These are phyloP conservation scores for Drosophila kanekoi DNA, from an alignment of 2,888 invertebrate species.

Conservation along the genomic window DNA sequence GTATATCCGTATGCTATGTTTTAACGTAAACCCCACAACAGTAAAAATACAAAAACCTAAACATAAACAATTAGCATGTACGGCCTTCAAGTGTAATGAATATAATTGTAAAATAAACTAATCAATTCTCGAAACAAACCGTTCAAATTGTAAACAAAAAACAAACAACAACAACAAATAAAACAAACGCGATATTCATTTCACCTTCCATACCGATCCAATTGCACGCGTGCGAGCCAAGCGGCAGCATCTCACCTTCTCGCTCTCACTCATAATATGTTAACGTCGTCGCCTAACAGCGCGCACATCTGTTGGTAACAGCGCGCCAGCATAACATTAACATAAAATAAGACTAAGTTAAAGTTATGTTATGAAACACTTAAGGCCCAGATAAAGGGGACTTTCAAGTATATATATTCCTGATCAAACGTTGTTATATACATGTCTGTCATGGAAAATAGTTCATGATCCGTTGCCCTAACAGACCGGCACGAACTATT, in stretches of 20 bases:
- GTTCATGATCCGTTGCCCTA: too few species aligned
- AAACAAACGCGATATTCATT: slow-evolving; percentile 4
- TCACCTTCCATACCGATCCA: neutral
- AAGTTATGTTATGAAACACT: too few species aligned
- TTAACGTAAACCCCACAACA: slow-evolving; percentile 8
- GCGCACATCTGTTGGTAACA: neutral
- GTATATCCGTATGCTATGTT: slow-evolving; percentile 26
- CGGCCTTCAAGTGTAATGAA: slow-evolving; percentile 44
- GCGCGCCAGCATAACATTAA: neutral
- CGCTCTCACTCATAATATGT: neutral
- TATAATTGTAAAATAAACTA: slow-evolving; percentile 64
- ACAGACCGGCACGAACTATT: too few species aligned
- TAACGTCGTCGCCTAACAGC: neutral
- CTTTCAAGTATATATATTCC: too few species aligned
- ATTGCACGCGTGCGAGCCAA: neutral
- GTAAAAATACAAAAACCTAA: neutral
- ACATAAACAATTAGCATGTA: slow-evolving; percentile 21
- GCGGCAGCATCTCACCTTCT: neutral
- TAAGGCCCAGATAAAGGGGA: too few species aligned
- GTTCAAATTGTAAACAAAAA: slow-evolving; percentile 6
- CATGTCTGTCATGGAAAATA: too few species aligned
- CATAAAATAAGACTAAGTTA: too few species aligned
- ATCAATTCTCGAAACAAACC: slow-evolving; percentile 53
- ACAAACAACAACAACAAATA: too few species aligned
- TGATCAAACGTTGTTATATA: too few species aligned